These are phyloP conservation scores for Eretmochelys imbricata DNA, from an alignment of 2,113 vertebrate genomes.

Conservation along the genomic window DNA sequence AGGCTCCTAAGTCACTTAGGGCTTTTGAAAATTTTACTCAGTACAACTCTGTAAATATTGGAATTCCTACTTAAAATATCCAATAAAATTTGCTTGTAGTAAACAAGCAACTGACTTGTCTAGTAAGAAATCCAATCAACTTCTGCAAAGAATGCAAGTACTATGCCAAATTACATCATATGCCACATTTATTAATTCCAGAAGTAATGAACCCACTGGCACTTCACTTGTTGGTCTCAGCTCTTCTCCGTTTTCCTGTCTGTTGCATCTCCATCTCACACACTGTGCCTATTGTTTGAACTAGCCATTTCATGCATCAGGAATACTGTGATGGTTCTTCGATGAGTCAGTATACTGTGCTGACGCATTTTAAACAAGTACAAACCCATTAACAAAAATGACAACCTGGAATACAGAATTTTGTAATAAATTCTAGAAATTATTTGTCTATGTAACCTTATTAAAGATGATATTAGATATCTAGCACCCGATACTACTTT, in stretches of 20 bases:
- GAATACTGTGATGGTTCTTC: constrained; percentile 18
- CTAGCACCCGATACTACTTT: background rate
- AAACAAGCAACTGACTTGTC: background rate
- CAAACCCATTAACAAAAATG: background rate
- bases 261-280: constrained; percentile 14
- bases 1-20: background rate
- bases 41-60: background rate
- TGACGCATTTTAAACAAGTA: constrained; percentile 11
- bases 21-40: background rate
- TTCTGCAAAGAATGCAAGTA: constrained; percentile 10
- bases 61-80: background rate
- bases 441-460: background rate
- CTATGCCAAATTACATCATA: background rate
- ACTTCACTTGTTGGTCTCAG: constrained; percentile 51
- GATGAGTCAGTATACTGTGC: background rate
- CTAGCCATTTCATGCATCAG: constrained; percentile 50
- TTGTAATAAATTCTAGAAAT: background rate
- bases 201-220: background rate
- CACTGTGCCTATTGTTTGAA: constrained; percentile 44
- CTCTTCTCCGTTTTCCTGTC: constrained; percentile 8
- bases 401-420: constrained; percentile 15
- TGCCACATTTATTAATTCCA: constrained; percentile 13
- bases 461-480: background rate
- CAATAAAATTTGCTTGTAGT: background rate
- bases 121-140: constrained; percentile 3